These are phyloP conservation scores for Sarcoramphus papa DNA, from an alignment of 2,797 vertebrate genomes.

Conservation along the genomic window DNA sequence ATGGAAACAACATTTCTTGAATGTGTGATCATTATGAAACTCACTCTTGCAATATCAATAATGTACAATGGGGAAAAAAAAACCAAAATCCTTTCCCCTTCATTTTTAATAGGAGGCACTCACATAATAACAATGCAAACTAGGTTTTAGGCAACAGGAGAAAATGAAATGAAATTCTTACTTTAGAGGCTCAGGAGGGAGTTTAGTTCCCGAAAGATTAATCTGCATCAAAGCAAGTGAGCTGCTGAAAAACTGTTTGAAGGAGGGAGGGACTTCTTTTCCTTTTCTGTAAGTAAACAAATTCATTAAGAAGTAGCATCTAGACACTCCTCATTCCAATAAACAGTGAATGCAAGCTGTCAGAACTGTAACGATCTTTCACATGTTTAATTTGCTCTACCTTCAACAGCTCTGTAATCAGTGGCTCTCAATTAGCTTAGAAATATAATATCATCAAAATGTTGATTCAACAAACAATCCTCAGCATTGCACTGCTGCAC, in stretches of 20 bases:
- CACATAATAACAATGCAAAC: background rate
- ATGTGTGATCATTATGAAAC: background rate
- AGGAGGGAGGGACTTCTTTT: slow-evolving; percentile 91
- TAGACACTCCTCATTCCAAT: background rate
- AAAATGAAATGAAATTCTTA: slow-evolving; percentile 73
- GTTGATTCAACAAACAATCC: slow-evolving; percentile 33
- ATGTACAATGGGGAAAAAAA: background rate
- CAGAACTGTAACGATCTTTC: background rate
- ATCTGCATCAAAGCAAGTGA: slow-evolving; percentile 86
- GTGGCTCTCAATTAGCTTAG: slow-evolving; percentile 26
- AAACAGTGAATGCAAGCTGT: background rate
- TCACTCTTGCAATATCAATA: background rate
- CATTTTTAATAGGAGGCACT: background rate
- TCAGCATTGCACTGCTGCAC: slow-evolving; percentile 73
- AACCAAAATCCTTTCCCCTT: background rate
- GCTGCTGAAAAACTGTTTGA: slow-evolving; percentile 97
- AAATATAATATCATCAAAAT: slow-evolving; percentile 41
- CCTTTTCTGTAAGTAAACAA: slow-evolving; percentile 83
- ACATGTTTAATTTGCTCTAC: slow-evolving; percentile 13
- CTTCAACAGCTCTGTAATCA: slow-evolving; percentile 10
- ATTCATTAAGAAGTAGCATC: background rate
- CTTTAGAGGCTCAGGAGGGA: slow-evolving; percentile 93
- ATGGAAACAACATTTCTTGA: background rate
- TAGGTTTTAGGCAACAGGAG: background rate
- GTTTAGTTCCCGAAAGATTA: slow-evolving; percentile 94